Conservation (phyloP, 2,888 invertebrate genomes). For the Pyrgus malvae region DNA sequence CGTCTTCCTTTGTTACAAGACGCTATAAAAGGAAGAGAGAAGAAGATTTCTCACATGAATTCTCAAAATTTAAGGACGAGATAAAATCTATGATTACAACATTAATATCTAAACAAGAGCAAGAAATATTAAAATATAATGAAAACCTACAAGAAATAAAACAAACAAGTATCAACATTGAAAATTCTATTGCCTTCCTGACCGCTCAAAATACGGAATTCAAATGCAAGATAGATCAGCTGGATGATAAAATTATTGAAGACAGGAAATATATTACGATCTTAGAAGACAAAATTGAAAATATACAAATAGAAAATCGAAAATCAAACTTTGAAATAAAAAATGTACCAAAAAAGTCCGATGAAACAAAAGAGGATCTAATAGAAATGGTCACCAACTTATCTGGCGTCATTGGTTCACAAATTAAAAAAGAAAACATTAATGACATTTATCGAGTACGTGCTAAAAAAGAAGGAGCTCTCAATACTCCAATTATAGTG, state of each 20-base stretch:
- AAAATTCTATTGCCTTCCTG: background rate
- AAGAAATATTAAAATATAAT: background rate
- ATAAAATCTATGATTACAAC: background rate
- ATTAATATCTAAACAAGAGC: background rate
- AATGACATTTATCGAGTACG: background rate
- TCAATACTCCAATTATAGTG: background rate
- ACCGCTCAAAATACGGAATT: background rate
- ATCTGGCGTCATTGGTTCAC: background rate
- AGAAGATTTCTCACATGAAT: background rate
- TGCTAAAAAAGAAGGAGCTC: background rate
- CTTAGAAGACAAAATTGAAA: background rate
- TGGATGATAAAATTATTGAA: background rate
- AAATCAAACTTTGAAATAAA: background rate
- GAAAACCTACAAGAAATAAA: background rate
- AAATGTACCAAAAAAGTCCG: background rate
- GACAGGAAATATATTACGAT: background rate
- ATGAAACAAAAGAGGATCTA: background rate
- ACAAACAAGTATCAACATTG: background rate
- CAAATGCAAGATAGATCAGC: background rate
- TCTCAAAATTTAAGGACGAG: background rate
- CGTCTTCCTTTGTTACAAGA: too few species aligned
- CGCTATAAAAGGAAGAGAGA: too few species aligned
- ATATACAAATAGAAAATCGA: background rate
- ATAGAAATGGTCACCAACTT: background rate
- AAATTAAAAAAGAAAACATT: background rate